phyloP scores from a whole-genome alignment of 1,140 invertebrate species.

The Kradibia gibbosae region DNA sequence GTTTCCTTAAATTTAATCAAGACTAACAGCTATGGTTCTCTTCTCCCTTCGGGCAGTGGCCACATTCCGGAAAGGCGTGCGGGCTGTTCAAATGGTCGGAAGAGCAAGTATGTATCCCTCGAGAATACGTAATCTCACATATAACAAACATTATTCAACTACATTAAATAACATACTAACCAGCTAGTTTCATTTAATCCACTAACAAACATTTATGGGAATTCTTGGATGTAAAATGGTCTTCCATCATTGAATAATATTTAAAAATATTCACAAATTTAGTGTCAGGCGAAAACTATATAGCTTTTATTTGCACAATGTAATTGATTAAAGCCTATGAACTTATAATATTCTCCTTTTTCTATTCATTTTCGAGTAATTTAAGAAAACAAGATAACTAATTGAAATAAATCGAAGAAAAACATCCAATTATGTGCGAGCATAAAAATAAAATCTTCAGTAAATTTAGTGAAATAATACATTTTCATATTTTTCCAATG shows the following conservation, averaged over 20 bases:
- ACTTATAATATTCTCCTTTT: too few relatives aligned
- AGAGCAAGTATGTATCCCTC: slow-evolving; percentile 93
- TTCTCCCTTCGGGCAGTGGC: slow-evolving; percentile 85
- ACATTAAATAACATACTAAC: slow-evolving; percentile 7
- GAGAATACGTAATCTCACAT: slow-evolving; percentile 68
- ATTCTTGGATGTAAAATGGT: neutral
- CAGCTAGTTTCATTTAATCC: neutral
- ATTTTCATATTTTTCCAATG: too few relatives aligned
- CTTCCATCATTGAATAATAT: slow-evolving; percentile 28
- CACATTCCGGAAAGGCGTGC: slow-evolving; percentile 99
- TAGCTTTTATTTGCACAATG: too few relatives aligned
- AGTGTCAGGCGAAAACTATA: neutral
- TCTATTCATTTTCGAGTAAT: too few relatives aligned
- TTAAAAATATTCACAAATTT: neutral
- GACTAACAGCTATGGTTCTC: slow-evolving; percentile 73
- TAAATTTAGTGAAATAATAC: too few relatives aligned
- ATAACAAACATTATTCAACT: slow-evolving; percentile 48
- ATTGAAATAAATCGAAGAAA: too few relatives aligned
- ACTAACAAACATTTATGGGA: slow-evolving; percentile 9
- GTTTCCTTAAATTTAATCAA: slow-evolving; percentile 68
- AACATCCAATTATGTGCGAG: too few relatives aligned
- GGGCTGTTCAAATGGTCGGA: slow-evolving; percentile 97
- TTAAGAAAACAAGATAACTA: too few relatives aligned
- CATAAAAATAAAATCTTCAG: too few relatives aligned
- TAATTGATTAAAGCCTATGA: too few relatives aligned